Percentiles rank a stretch among this genome's conserved stretches.
phyloP scores from a whole-genome alignment of 2,888 invertebrate genomes.

The Ceratothoa steindachneri region DNA sequence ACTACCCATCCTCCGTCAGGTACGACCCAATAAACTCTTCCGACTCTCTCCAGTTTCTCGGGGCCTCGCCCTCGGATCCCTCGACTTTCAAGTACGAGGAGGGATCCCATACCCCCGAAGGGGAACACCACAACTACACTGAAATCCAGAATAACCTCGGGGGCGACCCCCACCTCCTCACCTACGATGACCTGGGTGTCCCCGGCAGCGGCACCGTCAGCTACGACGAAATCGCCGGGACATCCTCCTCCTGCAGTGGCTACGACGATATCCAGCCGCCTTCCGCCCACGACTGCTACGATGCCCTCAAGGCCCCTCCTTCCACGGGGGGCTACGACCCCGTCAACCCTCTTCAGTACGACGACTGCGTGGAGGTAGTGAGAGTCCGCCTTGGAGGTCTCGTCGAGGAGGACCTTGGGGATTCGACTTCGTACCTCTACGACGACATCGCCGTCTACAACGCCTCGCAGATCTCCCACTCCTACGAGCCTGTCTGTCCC shows the following conservation, averaged over 20 bases:
- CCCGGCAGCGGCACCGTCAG: constrained; percentile 36
- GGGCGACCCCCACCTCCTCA: constrained; percentile 30
- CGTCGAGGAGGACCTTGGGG: constrained; percentile 45
- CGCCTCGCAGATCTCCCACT: constrained; percentile 47
- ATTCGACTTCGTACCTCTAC: constrained; percentile 47
- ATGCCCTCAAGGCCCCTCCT: constrained; percentile 40
- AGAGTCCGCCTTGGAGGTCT: constrained; percentile 44
- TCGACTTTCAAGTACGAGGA: neutral
- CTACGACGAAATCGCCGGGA: constrained; percentile 47
- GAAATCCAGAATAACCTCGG: constrained; percentile 24
- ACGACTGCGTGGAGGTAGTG: constrained; percentile 45
- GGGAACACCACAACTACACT: constrained; percentile 35
- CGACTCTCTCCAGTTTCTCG: no score
- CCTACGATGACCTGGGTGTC: constrained; percentile 42
- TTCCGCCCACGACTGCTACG: constrained; percentile 31
- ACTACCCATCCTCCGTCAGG: no score
- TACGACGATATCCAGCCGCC: constrained; percentile 48
- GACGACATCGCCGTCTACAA: constrained; percentile 48
- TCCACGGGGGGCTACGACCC: constrained; percentile 47
- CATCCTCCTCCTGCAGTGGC: constrained; percentile 43
- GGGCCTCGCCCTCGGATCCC: no score
- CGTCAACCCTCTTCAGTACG: constrained; percentile 47
- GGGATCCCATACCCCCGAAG: constrained; percentile 8
- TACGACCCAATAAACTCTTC: constrained; percentile 1
- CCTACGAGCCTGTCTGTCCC: constrained; percentile 48